These are phyloP conservation scores for Nebria ingens DNA, from an alignment of 1,140 invertebrate genomes.

Conservation along the genomic window DNA sequence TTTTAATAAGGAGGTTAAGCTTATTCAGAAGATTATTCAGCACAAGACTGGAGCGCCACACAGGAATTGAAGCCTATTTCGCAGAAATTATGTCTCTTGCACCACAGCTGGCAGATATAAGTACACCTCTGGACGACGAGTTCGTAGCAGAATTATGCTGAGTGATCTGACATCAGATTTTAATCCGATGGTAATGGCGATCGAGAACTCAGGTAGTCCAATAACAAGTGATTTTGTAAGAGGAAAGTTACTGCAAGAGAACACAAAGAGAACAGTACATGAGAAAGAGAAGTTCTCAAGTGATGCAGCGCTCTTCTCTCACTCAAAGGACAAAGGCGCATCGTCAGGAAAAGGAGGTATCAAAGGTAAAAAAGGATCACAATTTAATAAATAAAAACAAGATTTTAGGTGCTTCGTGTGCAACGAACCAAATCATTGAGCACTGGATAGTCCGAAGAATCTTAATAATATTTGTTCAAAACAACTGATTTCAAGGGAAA, in stretches of 20 bases:
- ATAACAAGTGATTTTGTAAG: slow-evolving; percentile 26
- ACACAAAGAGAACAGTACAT: slow-evolving; percentile 19
- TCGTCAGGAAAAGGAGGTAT: background rate
- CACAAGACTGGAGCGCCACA: too few species aligned
- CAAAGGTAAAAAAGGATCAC: background rate
- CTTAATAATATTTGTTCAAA: too few species aligned
- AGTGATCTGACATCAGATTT: slow-evolving; percentile 23
- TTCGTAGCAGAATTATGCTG: slow-evolving; percentile 23
- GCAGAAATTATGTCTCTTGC: too few species aligned
- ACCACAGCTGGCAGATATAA: too few species aligned
- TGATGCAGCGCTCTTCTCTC: too few species aligned
- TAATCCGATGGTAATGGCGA: slow-evolving; percentile 28
- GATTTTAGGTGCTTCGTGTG: too few species aligned
- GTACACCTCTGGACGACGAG: slow-evolving; percentile 23
- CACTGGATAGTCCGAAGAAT: too few species aligned
- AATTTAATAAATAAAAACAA: background rate
- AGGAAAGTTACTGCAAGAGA: slow-evolving; percentile 28
- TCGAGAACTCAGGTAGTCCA: slow-evolving; percentile 26
- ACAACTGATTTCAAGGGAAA: too few species aligned
- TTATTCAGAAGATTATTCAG: too few species aligned
- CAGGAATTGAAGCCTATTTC: too few species aligned
- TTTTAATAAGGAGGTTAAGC: too few species aligned
- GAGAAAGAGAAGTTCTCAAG: slow-evolving; percentile 13
- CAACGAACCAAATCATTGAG: too few species aligned
- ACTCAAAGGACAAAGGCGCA: background rate